A percentile compares a stretch with the other conserved stretches of the same genome.
phyloP scores from a whole-genome alignment of 2,113 vertebrate species.

The Varanus komodoensis region DNA sequence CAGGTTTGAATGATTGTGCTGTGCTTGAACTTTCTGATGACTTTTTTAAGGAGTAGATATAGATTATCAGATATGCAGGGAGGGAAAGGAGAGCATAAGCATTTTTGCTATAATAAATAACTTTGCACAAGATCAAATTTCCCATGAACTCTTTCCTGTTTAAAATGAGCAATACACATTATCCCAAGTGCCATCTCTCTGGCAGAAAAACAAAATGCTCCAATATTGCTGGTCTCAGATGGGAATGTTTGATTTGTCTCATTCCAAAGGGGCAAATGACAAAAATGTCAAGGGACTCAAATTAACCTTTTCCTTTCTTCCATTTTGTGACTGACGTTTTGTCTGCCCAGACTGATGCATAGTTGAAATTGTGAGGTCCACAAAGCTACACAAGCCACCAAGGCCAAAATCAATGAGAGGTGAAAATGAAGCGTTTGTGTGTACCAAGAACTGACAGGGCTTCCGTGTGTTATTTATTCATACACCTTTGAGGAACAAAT shows the following conservation, averaged over 20 bases:
- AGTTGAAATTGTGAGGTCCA: conserved; percentile 61
- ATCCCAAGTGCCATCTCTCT: fast-evolving
- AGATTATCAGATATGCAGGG: conserved; percentile 6
- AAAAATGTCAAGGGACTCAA: conserved; percentile 56
- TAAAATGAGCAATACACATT: conserved; percentile 2
- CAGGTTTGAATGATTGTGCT: not conserved
- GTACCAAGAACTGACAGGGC: conserved; percentile 47
- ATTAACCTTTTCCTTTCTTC: conserved; percentile 54
- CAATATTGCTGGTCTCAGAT: conserved; percentile 39
- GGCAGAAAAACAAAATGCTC: not conserved
- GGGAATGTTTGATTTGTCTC: conserved; percentile 44
- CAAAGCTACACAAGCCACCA: conserved; percentile 41
- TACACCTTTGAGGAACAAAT: conserved; percentile 36
- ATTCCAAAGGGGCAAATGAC: conserved; percentile 25
- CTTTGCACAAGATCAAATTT: conserved; percentile 25
- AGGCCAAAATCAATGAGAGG: conserved; percentile 53
- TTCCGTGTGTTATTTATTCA: conserved; percentile 32
- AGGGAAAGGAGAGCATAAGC: not conserved
- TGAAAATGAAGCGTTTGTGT: conserved; percentile 61
- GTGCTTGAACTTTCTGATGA: conserved; percentile 19
- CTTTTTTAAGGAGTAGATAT: not conserved
- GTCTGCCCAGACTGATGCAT: conserved; percentile 17
- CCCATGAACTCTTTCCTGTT: conserved; percentile 9
- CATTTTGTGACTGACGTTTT: conserved; percentile 48
- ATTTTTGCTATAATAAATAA: conserved; percentile 24